Evolutionary conservation across 2,113 vertebrate genomes (phyloP), one percentile per base, ranked within the genome.

Genomic region (Physeter macrocephalus): DNA sequence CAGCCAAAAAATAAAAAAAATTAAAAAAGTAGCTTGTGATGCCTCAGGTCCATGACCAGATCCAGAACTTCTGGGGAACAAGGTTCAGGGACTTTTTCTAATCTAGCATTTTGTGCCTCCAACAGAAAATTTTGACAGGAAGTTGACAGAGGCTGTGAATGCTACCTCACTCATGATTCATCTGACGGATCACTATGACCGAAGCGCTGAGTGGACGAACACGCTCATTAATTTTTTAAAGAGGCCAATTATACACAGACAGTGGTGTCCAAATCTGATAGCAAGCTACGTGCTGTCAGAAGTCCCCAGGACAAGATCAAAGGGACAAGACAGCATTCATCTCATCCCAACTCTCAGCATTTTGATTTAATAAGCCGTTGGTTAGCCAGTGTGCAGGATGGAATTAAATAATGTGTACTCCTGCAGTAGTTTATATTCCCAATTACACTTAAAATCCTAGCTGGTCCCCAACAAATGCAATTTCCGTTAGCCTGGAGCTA

Each of bases 231-330:
- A 61, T 84, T 88, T 95, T 94, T 95, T 23, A 92, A 77, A 90
- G 92, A 97, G 80, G 78, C 93, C 93, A 83, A 71, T 67, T 62
- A 89, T 46, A 80, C 54, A 77, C 17, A 92, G 92, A 59, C 25
- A 52, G 59, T 1, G 1, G 21, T 21, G n/a, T 57, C 10, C 64
- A 93, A 85, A 82, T 39, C 74, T 25, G 5, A 3, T 41, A 39
- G 78, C 74, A 66, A 77, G 66, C 62, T 17, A 25, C 17, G 0
- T 21, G 59, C n/a, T 69, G 59, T 78, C 49, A 23, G 46, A 83
- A 29, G 25, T 75, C 36, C 78, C 94, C 66, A n/a, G 59, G 64
- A 89, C 8, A 10, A 93, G 49, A 66, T 66, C 43, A 46, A 92
- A 91, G 49, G 57, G 71, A 31, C 0, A 2, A 77, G 64, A 46